Evolutionary conservation across 2,888 invertebrate species (phyloP).

Genomic region (Dryomyza anilis): DNA sequence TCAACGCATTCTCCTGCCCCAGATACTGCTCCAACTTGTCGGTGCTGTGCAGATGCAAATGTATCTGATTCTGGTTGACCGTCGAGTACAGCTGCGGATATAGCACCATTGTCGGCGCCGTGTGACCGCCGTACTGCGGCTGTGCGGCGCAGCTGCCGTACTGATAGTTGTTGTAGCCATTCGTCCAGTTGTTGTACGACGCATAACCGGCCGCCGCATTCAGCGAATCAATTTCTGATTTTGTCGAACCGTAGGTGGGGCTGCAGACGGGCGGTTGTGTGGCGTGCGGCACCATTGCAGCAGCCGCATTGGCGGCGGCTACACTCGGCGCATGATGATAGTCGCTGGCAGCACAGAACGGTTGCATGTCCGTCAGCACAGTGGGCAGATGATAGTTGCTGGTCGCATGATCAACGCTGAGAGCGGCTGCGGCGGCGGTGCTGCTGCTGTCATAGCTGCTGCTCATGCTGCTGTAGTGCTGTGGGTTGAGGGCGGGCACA

Average conservation of each 20-base stretch:
- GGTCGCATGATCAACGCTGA: constrained; percentile 55
- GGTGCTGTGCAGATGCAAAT: constrained; percentile 74
- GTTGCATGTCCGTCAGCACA: constrained; percentile 67
- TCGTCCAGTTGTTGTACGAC: constrained; percentile 62
- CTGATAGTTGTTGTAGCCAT: constrained; percentile 75
- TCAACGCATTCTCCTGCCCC: constrained; percentile 64
- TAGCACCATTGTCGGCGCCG: constrained; percentile 71
- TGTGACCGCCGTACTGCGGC: constrained; percentile 47
- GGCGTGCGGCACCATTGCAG: constrained; percentile 44
- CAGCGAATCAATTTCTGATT: constrained; percentile 55
- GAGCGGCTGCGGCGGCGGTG: constrained; percentile 39
- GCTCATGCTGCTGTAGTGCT: constrained; percentile 62
- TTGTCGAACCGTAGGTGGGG: constrained; percentile 46
- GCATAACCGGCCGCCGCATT: constrained; percentile 51
- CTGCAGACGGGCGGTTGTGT: constrained; percentile 46
- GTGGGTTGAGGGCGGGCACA: constrained; percentile 42
- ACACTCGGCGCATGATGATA: constrained; percentile 52
- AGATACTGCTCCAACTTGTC: constrained; percentile 73
- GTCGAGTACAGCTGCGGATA: constrained; percentile 81
- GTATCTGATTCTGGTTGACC: constrained; percentile 86
- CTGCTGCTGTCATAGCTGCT: constrained; percentile 50
- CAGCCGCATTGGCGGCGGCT: constrained; percentile 40
- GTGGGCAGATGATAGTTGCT: constrained; percentile 66
- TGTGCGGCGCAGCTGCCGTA: constrained; percentile 64
- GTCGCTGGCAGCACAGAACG: constrained; percentile 60